phyloP scores from a whole-genome alignment of 2,113 vertebrate species.

The Acanthisitta chloris region DNA sequence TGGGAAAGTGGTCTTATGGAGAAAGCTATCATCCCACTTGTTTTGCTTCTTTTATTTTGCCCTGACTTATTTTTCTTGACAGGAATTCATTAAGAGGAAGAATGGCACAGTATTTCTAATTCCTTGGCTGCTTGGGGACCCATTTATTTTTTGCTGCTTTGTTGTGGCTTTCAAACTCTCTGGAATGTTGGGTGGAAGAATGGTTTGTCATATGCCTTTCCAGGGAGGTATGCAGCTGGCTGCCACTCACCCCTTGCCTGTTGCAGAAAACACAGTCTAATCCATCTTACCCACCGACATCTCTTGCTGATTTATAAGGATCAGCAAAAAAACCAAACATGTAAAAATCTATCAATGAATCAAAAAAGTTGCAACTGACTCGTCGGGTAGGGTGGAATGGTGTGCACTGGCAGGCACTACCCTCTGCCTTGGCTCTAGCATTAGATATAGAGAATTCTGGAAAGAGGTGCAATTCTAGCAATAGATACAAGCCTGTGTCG shows the following conservation, averaged over 20 bases:
- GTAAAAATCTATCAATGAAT: neutral
- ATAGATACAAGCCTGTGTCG: rapidly evolving
- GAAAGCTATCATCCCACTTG: neutral
- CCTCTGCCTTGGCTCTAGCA: neutral
- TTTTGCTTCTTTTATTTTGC: neutral
- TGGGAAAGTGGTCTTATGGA: neutral
- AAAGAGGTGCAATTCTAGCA: neutral
- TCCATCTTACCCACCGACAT: rapidly evolving
- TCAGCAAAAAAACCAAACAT: neutral
- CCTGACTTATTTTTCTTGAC: neutral
- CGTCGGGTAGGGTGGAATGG: rapidly evolving
- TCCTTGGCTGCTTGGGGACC: neutral
- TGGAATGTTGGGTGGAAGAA: neutral
- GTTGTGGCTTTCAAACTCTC: neutral
- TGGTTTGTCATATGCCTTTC: neutral
- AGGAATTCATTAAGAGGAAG: neutral
- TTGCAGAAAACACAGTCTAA: neutral
- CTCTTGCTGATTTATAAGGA: neutral
- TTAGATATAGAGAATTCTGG: neutral
- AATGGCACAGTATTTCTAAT: neutral
- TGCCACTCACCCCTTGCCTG: neutral
- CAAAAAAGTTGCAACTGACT: neutral
- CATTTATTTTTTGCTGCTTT: neutral
- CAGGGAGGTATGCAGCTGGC: neutral
- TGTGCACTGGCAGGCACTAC: neutral